A percentile compares a stretch with the other conserved stretches of the same genome.
Conservation (phyloP, 2,797 vertebrate species). For the Danio choprae region DNA sequence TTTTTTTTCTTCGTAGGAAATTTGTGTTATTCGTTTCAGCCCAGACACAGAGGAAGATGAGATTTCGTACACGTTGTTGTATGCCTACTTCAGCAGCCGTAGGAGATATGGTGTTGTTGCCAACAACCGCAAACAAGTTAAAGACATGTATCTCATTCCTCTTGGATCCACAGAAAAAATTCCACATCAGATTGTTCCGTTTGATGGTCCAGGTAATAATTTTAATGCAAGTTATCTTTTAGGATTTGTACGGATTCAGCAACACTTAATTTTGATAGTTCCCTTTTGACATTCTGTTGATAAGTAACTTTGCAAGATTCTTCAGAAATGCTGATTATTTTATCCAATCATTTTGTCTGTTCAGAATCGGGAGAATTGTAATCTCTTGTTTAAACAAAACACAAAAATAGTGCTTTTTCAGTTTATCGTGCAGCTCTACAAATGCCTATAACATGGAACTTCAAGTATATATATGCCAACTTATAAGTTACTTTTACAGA, state of each 20-base stretch:
- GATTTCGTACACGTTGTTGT: conserved; percentile 94
- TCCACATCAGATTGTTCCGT: conserved; percentile 97
- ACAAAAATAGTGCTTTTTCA: too few species aligned
- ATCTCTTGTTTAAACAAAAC: too few species aligned
- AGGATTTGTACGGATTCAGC: neutral
- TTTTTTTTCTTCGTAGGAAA: conserved; percentile 80
- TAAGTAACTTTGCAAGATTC: too few species aligned
- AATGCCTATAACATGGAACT: too few species aligned
- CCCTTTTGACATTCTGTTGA: too few species aligned
- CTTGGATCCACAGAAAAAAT: conserved; percentile 94
- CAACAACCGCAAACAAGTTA: conserved; percentile 97
- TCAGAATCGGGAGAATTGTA: too few species aligned
- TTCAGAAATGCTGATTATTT: too few species aligned
- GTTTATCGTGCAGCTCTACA: too few species aligned
- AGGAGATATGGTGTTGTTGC: conserved; percentile 96
- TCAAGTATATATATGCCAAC: too few species aligned
- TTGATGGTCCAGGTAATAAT: conserved; percentile 95
- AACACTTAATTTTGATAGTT: neutral
- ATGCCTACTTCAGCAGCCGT: conserved; percentile 98
- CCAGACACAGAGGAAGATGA: conserved; percentile 98
- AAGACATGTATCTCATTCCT: conserved; percentile 99
- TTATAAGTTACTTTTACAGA: too few species aligned
- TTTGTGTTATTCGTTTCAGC: conserved; percentile 95
- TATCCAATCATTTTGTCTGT: too few species aligned
- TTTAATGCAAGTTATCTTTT: neutral